These are phyloP conservation scores for Cyanoderma ruficeps DNA, from an alignment of 2,113 vertebrate species.

Conservation along the genomic window DNA sequence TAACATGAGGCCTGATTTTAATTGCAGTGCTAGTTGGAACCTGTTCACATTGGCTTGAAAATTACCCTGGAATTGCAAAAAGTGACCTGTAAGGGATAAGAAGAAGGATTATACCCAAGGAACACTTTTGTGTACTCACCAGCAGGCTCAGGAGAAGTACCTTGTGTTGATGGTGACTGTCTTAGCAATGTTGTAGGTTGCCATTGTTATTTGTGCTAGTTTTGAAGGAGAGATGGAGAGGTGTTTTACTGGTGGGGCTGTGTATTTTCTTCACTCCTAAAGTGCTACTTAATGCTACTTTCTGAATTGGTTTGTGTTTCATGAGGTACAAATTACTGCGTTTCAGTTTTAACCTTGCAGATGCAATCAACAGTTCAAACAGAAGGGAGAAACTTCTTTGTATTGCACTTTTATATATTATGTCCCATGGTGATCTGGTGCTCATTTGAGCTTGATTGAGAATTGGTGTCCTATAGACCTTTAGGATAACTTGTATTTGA, in stretches of 20 bases:
- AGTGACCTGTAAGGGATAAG: not conserved
- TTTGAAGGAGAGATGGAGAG: not conserved
- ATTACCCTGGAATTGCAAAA: not conserved
- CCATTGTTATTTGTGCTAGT: not conserved
- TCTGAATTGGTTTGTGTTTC: not conserved
- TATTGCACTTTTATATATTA: not conserved
- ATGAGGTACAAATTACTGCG: not conserved
- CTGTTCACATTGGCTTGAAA: not conserved
- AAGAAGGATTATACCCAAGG: not conserved
- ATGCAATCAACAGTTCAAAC: not conserved
- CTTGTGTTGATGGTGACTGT: rapidly evolving
- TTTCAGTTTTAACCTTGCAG: not conserved
- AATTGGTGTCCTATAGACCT: not conserved
- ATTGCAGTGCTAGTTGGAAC: not conserved
- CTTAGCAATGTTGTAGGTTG: not conserved
- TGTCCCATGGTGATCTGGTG: not conserved
- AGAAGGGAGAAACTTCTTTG: not conserved
- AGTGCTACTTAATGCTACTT: not conserved
- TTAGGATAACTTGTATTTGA: not conserved
- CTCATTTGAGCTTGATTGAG: not conserved
- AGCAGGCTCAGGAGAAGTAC: not conserved
- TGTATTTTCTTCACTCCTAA: not conserved
- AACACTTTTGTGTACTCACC: not conserved
- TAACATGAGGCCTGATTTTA: not conserved
- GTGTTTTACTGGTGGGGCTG: not conserved